These are phyloP conservation scores for Crotalus helleri DNA, from an alignment of 2,113 vertebrate genomes.

Conservation along the genomic window DNA sequence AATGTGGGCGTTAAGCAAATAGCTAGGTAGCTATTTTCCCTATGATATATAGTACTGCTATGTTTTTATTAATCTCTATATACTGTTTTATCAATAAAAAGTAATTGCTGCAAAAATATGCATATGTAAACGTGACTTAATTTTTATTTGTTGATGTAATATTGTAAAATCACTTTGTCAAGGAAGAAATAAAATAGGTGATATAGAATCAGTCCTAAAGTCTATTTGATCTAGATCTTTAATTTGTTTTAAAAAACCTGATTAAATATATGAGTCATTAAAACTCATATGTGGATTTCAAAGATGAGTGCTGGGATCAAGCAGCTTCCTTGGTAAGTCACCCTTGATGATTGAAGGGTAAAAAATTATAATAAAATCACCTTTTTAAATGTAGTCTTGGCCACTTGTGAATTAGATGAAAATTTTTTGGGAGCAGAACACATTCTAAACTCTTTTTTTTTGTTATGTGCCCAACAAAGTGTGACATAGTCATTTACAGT, in stretches of 20 bases:
- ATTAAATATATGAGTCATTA: background rate
- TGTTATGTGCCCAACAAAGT: background rate
- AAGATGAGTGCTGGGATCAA: background rate
- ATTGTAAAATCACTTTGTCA: background rate
- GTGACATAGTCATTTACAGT: background rate
- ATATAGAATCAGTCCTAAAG: background rate
- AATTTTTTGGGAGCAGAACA: background rate
- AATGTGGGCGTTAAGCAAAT: background rate
- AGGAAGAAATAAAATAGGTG: background rate
- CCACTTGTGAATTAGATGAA: background rate
- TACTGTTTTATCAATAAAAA: background rate
- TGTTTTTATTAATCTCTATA: background rate
- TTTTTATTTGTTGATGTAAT: constrained; percentile 4
- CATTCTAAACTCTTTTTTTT: background rate
- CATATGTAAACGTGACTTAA: background rate
- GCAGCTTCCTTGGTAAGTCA: background rate
- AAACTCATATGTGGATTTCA: background rate
- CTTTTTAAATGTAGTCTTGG: background rate
- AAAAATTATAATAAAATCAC: background rate
- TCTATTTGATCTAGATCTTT: background rate
- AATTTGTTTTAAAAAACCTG: background rate
- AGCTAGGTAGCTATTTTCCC: background rate
- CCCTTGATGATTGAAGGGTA: background rate
- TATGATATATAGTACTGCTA: rapidly evolving
- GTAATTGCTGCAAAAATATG: background rate